These are phyloP conservation scores for Jacana jacana DNA, from an alignment of 2,113 vertebrate genomes.

Conservation along the genomic window DNA sequence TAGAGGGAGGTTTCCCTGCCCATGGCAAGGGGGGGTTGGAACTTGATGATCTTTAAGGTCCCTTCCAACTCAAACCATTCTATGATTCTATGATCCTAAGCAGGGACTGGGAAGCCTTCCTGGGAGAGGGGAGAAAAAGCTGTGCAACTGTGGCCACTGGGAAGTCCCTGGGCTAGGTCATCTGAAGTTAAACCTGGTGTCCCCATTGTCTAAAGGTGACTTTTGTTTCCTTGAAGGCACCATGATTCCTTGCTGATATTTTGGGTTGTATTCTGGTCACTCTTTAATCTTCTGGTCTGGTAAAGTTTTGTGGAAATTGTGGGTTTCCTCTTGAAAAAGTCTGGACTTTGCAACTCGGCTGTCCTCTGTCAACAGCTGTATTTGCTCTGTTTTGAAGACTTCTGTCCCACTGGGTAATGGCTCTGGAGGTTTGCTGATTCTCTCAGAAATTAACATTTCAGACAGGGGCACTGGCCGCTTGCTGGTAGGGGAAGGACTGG, in stretches of 20 bases:
- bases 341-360: neutral
- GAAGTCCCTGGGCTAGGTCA: neutral
- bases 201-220: neutral
- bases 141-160: too few species aligned
- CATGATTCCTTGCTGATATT: neutral
- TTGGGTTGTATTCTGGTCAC: neutral
- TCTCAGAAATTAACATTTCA: rapidly evolving
- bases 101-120: neutral
- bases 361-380: too few species aligned
- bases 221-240: neutral
- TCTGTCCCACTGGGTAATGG: rapidly evolving
- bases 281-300: neutral
- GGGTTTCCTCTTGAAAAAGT: neutral
- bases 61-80: too few species aligned
- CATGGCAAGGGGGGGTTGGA: too few species aligned
- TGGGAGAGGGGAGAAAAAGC: neutral
- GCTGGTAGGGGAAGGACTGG: rapidly evolving
- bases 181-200: neutral
- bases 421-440: neutral
- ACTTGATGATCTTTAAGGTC: too few species aligned
- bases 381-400: neutral
- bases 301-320: neutral
- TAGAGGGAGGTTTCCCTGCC: too few species aligned
- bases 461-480: neutral
- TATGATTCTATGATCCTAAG: neutral